Conservation (phyloP, 2,113 vertebrate species). For the Passer montanus region DNA sequence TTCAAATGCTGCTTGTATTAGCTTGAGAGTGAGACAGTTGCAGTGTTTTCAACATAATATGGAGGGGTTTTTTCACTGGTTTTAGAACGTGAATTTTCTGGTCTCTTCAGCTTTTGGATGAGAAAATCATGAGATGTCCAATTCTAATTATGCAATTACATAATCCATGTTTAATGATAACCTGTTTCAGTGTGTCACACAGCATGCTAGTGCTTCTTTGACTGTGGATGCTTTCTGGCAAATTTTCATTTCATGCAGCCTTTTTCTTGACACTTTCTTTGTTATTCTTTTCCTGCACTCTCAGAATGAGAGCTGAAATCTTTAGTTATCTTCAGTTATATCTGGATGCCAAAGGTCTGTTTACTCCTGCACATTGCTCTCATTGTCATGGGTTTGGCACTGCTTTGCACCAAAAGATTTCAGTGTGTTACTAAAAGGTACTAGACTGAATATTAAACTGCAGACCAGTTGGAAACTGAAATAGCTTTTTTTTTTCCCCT, state of each 20-base stretch:
- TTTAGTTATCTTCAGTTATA: background rate
- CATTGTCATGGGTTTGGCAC: background rate
- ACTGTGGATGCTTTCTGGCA: background rate
- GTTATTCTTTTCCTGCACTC: background rate
- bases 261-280: background rate
- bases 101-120: background rate
- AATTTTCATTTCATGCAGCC: background rate
- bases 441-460: background rate
- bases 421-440: background rate
- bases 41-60: background rate
- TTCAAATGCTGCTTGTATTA: background rate
- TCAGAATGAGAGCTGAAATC: background rate
- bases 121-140: background rate
- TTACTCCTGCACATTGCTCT: background rate
- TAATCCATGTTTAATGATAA: background rate
- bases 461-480: background rate
- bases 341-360: background rate
- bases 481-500: background rate
- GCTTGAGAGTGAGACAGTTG: background rate
- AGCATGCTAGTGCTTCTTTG: background rate
- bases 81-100: background rate
- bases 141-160: background rate
- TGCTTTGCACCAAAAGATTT: background rate
- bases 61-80: background rate
- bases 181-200: background rate